A percentile compares a stretch with the other conserved stretches of the same genome.
phyloP scores from a whole-genome alignment of 92 coral and sea anemone species.

The Meandrina meandrites region DNA sequence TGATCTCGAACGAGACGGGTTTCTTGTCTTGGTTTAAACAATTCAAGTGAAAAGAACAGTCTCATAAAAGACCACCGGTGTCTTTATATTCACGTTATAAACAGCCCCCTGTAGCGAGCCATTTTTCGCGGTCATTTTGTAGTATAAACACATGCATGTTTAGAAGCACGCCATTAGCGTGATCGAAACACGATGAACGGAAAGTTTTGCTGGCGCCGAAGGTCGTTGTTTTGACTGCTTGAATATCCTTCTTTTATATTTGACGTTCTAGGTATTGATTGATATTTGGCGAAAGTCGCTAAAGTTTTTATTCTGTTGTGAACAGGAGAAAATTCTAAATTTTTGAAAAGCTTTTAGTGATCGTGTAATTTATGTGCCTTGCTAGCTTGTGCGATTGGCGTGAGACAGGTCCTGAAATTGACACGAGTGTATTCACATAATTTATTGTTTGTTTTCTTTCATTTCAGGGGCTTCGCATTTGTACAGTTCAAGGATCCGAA shows the following conservation, averaged over 20 bases:
- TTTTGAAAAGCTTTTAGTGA: background rate
- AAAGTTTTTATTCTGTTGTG: background rate
- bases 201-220: constrained; percentile 17
- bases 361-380: background rate
- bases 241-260: constrained; percentile 31
- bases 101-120: constrained; percentile 63
- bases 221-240: constrained; percentile 32
- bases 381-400: background rate
- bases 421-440: constrained; percentile 24
- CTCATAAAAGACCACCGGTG: constrained; percentile 48
- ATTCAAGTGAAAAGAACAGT: constrained; percentile 40
- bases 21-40: constrained; percentile 32
- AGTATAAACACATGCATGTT: constrained; percentile 15
- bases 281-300: constrained; percentile 19
- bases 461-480: constrained; percentile 94
- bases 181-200: background rate
- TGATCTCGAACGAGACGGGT: constrained; percentile 28
- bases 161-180: constrained; percentile 24
- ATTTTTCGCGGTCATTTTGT: constrained; percentile 54
- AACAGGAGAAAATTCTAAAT: constrained; percentile 9
- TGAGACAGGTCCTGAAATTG: constrained; percentile 20
- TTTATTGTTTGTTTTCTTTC: constrained; percentile 51
- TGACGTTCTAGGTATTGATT: background rate
- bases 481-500: constrained; percentile 88
- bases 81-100: constrained; percentile 45